Evolutionary conservation across 1,140 invertebrate genomes (phyloP), one percentile per base, ranked within the genome.

Genomic region (Stegodyphus mimosarum): DNA sequence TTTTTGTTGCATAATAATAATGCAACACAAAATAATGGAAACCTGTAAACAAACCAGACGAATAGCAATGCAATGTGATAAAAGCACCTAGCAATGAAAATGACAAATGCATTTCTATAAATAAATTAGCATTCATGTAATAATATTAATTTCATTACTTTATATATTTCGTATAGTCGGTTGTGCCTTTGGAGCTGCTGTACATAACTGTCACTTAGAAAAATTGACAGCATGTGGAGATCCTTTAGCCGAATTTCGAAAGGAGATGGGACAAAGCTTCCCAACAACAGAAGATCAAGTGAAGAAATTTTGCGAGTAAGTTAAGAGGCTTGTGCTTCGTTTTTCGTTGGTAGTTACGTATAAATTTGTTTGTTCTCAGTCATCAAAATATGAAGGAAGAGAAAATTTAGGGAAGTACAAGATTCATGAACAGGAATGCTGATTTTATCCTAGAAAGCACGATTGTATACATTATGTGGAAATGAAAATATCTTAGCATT

Each of bases 211-310:
- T 48, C 83, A 86, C 9, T 18, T 78, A 2, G 63, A 69, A 6
- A 66, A 55, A n/a, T 9, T 86, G 6, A 72, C 48, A 15, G 49
- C n/a, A 63, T 86, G 83, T 48, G 83, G 83, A 6, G 69, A 77
- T 33, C 74, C 83, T 6, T 10, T 86, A 0, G 10, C 74, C 51
- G 52, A 33, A 11, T 86, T 86, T 10, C 17, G 83, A 6, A 86
- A 78, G n/a, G 67, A 86, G n/a, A 70, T 77, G 83, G 83, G 83
- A 15, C 18, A 70, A 51, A 86, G 75, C 11, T 86, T 86, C n/a
- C 83, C 83, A 5, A 77, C 73, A 4, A 72, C 33, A 33, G 75
- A 86, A 10, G 83, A 77, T 7, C 83, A 86, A 78, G 75, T 86
- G 10, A 78, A 77, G 6, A 50, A 72, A 71, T 69, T 86, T 0